phyloP scores from a whole-genome alignment of 2,113 vertebrate genomes.

The Shinisaurus crocodilurus region DNA sequence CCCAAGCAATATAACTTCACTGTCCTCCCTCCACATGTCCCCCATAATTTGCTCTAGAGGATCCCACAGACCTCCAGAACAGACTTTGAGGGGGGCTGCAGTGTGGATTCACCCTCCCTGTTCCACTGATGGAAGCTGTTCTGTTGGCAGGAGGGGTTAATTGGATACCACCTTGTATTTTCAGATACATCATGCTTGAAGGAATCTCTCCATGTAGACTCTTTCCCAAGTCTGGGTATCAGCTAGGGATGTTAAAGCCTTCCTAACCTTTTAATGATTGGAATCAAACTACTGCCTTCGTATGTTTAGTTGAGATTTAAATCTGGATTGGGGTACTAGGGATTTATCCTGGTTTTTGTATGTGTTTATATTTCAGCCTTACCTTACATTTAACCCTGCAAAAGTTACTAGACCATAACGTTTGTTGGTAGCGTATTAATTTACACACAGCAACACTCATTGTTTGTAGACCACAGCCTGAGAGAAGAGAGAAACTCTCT shows the following conservation, averaged over 20 bases:
- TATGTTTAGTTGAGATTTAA: not conserved
- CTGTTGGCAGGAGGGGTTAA: not conserved
- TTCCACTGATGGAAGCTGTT: not conserved
- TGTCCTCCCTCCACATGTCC: not conserved
- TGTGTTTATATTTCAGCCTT: not conserved
- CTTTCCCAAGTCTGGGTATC: not conserved
- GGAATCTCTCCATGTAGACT: not conserved
- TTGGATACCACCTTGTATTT: not conserved
- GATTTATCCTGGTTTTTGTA: not conserved
- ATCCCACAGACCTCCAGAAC: not conserved
- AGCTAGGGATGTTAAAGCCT: not conserved
- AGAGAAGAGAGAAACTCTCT: not conserved
- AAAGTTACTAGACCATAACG: not conserved
- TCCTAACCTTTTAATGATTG: not conserved
- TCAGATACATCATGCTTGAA: not conserved
- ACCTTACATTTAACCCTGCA: not conserved
- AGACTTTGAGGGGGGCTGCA: not conserved
- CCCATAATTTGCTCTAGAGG: not conserved
- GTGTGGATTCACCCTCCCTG: not conserved
- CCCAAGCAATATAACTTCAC: not conserved
- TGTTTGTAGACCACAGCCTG: not conserved
- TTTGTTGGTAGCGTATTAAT: too few relatives aligned
- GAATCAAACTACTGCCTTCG: not conserved
- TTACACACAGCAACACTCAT: not conserved
- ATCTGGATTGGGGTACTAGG: not conserved